Evolutionary conservation across 92 coral and sea anemone genomes (phyloP), one percentile per base, ranked within the genome.

Genomic region (Diadumene lineata): DNA sequence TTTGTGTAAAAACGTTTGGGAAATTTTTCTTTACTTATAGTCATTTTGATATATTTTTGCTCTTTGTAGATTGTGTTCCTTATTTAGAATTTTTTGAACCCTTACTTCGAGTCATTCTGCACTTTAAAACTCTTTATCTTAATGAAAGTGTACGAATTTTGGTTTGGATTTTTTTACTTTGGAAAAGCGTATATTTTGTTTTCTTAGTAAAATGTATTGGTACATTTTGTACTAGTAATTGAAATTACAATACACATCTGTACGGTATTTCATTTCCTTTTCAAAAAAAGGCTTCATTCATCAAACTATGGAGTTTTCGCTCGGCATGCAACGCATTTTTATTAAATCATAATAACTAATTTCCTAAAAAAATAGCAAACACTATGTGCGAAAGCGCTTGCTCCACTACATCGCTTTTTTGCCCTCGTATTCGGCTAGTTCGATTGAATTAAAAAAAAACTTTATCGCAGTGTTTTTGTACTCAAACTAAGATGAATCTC

Each of bases 261-360:
- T 30, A 31, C 23, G 26, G 7, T 15, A 22, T 13, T 28, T 62
- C 68, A 62, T 62, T 62, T 62, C 68, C 68, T 62, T 31, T 31
- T 28, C 31, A 62, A 32, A 61, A 32, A 32, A 61, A 32, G 11
- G 48, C 56, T 27, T 72, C 77, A 72, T 55, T 72, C 77, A 72
- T 72, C 77, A 56, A 72, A 48, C 77, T 53, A 72, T 50, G 77
- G 55, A 65, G 57, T 72, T 72, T 72, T 72, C 77, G 33, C 77
- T 56, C 77, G 64, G 23, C 77, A 56, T 72, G 77, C 53, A n/a
- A 19, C 68, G 64, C 2, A 7, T 64, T 25, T 24, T 10, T 72
- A 72, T 72, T 72, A 72, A 72, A 72, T 38, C 66, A 0, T 55
- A 72, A 29, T 72, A 21, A 72, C 55, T 72, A 62, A 72, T 72